Evolutionary conservation across 2,113 vertebrate species (phyloP).

Genomic region (Solea solea): DNA sequence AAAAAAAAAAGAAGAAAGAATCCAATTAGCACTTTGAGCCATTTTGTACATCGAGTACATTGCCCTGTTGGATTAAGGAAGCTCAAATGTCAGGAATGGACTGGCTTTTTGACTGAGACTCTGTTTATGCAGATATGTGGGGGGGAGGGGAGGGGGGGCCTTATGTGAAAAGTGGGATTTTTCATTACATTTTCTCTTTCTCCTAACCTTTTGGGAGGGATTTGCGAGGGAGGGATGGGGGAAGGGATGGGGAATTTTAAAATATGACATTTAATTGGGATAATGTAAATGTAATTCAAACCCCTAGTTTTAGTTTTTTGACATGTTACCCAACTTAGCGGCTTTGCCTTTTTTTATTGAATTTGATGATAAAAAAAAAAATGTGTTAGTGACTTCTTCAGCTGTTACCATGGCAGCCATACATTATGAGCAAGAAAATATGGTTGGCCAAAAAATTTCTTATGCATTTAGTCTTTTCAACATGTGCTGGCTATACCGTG

Average conservation of each 20-base stretch:
- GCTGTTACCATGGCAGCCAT: slow-evolving; percentile 45
- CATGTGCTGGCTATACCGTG: slow-evolving; percentile 41
- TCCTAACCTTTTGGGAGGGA: slow-evolving; percentile 49
- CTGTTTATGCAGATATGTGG: slow-evolving; percentile 44
- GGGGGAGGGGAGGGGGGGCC: slow-evolving; percentile 20
- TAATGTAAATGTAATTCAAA: slow-evolving; percentile 73
- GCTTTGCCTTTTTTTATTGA: slow-evolving; percentile 56
- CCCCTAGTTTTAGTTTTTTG: slow-evolving; percentile 75
- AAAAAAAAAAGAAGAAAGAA: slow-evolving; percentile 55
- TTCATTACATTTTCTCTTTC: slow-evolving; percentile 52
- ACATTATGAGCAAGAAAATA: slow-evolving; percentile 3
- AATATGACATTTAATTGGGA: slow-evolving; percentile 65
- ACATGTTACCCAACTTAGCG: slow-evolving; percentile 62
- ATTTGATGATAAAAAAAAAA: slow-evolving; percentile 53
- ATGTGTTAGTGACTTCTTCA: slow-evolving; percentile 63
- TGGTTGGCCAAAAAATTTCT: slow-evolving; percentile 16
- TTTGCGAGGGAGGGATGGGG: slow-evolving; percentile 36
- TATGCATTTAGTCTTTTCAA: slow-evolving; percentile 44
- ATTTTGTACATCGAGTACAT: slow-evolving; percentile 62
- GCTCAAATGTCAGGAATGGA: slow-evolving; percentile 54
- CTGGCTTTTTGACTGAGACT: slow-evolving; percentile 39
- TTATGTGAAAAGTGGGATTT: slow-evolving; percentile 44
- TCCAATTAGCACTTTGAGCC: slow-evolving; percentile 80
- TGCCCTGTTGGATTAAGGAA: slow-evolving; percentile 51
- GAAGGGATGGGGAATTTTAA: slow-evolving; percentile 22